Conservation (phyloP, 2,888 invertebrate species). For the Noctua pronuba region DNA sequence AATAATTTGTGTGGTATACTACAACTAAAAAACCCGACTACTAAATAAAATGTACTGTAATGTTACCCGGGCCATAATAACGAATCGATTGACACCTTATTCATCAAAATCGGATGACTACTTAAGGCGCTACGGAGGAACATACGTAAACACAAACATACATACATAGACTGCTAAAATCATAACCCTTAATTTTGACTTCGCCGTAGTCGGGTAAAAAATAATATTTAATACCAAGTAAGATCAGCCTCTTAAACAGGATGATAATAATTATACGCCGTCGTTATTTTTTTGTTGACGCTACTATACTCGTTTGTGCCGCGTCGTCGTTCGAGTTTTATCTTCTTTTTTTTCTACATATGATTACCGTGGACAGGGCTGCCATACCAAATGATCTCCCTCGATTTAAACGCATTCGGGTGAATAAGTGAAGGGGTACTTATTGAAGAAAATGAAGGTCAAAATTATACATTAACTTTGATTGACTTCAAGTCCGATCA, state of each 20-base stretch:
- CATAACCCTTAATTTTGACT: no score
- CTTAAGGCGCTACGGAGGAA: no score
- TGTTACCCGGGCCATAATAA: no score
- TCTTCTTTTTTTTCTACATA: conserved; percentile 50
- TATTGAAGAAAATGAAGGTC: neutral
- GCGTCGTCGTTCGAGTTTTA: conserved; percentile 47
- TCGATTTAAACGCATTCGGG: neutral
- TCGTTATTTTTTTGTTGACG: conserved; percentile 64
- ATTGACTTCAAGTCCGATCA: neutral
- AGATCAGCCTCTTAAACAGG: conserved; percentile 52
- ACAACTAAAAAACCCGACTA: no score
- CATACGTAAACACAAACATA: no score
- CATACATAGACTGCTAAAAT: no score
- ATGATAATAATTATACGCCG: conserved; percentile 62
- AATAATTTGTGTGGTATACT: no score
- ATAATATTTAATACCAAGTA: conserved; percentile 33
- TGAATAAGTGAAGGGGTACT: neutral
- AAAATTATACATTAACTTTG: neutral
- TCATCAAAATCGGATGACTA: no score
- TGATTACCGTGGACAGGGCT: conserved; percentile 50
- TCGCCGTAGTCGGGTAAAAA: neutral
- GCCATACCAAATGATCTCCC: neutral
- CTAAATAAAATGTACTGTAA: no score
- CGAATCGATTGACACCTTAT: no score
- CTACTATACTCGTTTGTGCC: conserved; percentile 63